Conservation (phyloP, 1,140 invertebrate species). For the Solen grandis region DNA sequence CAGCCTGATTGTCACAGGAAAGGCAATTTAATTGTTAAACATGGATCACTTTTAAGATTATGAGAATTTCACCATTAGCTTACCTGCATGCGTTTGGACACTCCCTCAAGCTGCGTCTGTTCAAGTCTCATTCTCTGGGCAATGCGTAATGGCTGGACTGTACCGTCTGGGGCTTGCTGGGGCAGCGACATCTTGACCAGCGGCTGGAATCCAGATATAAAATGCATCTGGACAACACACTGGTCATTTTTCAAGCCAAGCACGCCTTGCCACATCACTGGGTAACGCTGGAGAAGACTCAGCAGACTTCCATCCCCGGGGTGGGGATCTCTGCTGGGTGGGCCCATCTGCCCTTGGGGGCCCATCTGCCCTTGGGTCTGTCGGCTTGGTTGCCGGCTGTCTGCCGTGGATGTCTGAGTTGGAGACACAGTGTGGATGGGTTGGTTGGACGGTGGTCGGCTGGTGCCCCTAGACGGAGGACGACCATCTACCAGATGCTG, state of each 20-base stretch:
- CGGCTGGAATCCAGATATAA: constrained; percentile 92
- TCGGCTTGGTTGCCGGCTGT: constrained; percentile 1
- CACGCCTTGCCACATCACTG: constrained; percentile 97
- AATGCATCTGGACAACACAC: constrained; percentile 98
- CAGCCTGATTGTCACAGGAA: too few relatives aligned
- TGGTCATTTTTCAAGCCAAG: constrained; percentile 97
- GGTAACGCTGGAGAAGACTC: constrained; percentile 74
- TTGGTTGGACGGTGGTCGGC: constrained; percentile 35
- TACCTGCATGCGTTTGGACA: constrained; percentile 97
- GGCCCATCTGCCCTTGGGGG: not conserved
- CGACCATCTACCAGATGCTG: constrained; percentile 59
- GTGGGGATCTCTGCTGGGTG: constrained; percentile 47
- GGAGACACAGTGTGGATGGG: constrained; percentile 46
- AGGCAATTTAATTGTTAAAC: too few relatives aligned
- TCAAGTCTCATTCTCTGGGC: constrained; percentile 98
- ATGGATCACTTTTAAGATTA: too few relatives aligned
- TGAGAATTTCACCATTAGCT: too few relatives aligned
- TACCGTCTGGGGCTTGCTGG: constrained; percentile 67
- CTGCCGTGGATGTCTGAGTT: constrained; percentile 15
- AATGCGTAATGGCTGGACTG: constrained; percentile 86
- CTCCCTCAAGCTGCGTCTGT: constrained; percentile 95
- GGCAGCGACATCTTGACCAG: constrained; percentile 77
- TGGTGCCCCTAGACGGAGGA: constrained; percentile 52
- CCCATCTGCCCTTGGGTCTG: not conserved
- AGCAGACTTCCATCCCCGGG: constrained; percentile 65